Base-by-base conservation (phyloP, 2,797 vertebrate genomes). In the Danio choprae region DNA sequence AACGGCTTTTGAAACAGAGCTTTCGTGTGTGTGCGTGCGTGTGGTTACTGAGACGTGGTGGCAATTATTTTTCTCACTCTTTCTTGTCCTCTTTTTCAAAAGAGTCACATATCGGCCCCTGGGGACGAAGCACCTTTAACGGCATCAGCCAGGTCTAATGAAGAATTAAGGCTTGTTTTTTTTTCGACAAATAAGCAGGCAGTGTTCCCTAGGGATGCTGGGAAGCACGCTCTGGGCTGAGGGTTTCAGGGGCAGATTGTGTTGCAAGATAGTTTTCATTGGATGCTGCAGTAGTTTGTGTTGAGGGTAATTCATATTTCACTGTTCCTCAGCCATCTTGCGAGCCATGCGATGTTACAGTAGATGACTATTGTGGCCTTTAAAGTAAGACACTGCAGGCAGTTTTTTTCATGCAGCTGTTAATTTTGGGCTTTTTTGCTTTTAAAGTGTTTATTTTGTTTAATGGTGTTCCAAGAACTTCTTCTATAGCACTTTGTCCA, bases 1-100 rank as follows among this genome's bases (percentile, higher is more conserved):
- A 90, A 85, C 83, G 84, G 70, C 50, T 88, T 87, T 89, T 84
- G 83, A 88, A 89, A 90, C 83, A 84, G 85, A 84, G 87, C 86
- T 87, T 90, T 77, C 81, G 63, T 70, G 84, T 88, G 43, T 79
- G 62, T 71, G 85, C 88, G 81, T 84, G 60, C 63, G 44, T 74
- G 83, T 12, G 48, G 69, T 71, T 83, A 74, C 44, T 6, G 59
- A 78, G 59, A 74, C 76, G 59, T 76, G 72, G 56, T 69, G 55
- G 79, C 46, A 6, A 38, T 12, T 51, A 55, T 51, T 84, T 50
- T 64, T 79, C 36, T 74, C 59, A 48, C 51, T 79, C 53, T 76
- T 58, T 74, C 63, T 70, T 56, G 67, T 67, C 41, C 55, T 67
- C 69, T 51, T 50, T 70, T 58, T 77, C 56, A 58, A 59, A 36